phyloP scores from a whole-genome alignment of 2,888 invertebrate species.

The Dasysyrphus tricinctus region DNA sequence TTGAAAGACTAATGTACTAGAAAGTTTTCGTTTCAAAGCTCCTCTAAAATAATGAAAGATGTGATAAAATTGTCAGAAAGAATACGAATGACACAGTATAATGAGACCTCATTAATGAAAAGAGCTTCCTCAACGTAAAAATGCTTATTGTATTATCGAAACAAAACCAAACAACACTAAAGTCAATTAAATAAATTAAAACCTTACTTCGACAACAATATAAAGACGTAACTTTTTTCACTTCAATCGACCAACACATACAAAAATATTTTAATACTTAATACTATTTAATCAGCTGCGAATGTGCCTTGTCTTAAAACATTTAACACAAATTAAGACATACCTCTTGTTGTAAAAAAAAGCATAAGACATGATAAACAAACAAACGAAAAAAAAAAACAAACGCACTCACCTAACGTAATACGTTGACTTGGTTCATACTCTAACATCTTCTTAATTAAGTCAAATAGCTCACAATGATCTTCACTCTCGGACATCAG shows the following conservation, averaged over 20 bases:
- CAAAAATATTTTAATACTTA: background rate
- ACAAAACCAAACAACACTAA: background rate
- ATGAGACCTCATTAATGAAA: too few relatives aligned
- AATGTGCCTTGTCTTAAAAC: slow-evolving; percentile 35
- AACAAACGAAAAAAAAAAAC: too few relatives aligned
- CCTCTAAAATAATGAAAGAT: too few relatives aligned
- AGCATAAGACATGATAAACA: background rate
- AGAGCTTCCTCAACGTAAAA: too few relatives aligned
- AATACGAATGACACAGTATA: too few relatives aligned
- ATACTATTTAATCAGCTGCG: background rate
- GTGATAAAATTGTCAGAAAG: too few relatives aligned
- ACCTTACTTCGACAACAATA: too few relatives aligned
- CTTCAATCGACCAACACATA: background rate
- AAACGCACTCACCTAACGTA: slow-evolving; percentile 85
- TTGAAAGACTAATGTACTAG: too few relatives aligned
- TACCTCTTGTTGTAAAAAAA: slow-evolving; percentile 16
- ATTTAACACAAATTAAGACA: slow-evolving; percentile 49
- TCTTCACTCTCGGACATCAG: slow-evolving; percentile 94
- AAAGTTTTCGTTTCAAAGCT: too few relatives aligned
- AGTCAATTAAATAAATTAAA: background rate
- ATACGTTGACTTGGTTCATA: slow-evolving; percentile 97
- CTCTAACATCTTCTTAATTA: slow-evolving; percentile 97
- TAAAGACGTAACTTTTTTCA: background rate
- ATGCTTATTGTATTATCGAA: too few relatives aligned
- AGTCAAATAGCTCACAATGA: slow-evolving; percentile 96